Evolutionary conservation across 2,888 invertebrate species (phyloP).

Genomic region (Luffia ferchaultella): DNA sequence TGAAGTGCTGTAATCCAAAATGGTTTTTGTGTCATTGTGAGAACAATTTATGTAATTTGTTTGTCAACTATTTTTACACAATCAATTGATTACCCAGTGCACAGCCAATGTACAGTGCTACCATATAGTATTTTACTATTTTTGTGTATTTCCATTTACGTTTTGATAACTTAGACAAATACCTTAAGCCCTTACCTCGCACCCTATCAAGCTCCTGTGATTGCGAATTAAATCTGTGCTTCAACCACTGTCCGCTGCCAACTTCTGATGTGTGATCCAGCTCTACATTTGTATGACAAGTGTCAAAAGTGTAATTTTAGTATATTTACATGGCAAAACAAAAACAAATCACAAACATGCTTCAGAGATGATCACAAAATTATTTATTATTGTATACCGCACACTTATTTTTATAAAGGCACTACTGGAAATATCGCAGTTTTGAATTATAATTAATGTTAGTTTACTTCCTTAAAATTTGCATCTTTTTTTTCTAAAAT

Average conservation of each 20-base stretch:
- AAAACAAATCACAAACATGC: slow-evolving; percentile 27
- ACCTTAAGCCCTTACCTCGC: slow-evolving; percentile 42
- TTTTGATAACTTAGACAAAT: too few relatives aligned
- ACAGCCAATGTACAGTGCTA: not conserved
- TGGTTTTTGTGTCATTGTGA: too few relatives aligned
- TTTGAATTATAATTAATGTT: too few relatives aligned
- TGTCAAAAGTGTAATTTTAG: slow-evolving; percentile 50
- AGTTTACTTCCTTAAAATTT: too few relatives aligned
- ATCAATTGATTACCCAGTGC: too few relatives aligned
- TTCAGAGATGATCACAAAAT: slow-evolving; percentile 18
- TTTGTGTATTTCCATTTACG: not conserved
- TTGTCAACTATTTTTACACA: too few relatives aligned
- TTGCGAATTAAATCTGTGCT: slow-evolving; percentile 71
- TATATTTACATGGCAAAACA: slow-evolving; percentile 61
- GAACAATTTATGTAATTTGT: too few relatives aligned
- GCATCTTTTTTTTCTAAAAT: too few relatives aligned
- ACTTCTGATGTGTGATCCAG: slow-evolving; percentile 63
- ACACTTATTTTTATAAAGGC: not conserved
- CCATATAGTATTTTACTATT: not conserved
- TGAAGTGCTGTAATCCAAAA: too few relatives aligned
- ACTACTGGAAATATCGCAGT: not conserved
- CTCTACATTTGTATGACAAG: slow-evolving; percentile 58
- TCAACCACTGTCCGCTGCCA: slow-evolving; percentile 70
- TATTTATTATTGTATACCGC: not conserved
- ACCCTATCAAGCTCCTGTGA: slow-evolving; percentile 67